phyloP scores from a whole-genome alignment of 2,797 vertebrate species.

The Mormyrops attenuatus region DNA sequence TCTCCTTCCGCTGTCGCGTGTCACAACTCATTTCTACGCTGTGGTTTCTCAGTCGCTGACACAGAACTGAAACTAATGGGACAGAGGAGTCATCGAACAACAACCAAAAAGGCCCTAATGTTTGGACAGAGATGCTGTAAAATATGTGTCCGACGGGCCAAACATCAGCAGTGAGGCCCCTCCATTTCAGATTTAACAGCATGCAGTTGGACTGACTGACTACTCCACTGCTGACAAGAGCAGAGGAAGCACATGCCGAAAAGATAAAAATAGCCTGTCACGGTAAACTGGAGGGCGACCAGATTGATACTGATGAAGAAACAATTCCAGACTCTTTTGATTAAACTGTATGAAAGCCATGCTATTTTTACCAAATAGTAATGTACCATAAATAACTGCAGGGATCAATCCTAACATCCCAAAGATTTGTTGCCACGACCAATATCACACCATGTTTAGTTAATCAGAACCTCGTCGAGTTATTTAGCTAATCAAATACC shows the following conservation, averaged over 20 bases:
- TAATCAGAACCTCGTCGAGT: not conserved
- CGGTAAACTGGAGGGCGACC: conserved; percentile 36
- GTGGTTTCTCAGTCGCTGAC: not conserved
- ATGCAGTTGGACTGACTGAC: conserved; percentile 47
- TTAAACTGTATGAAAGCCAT: not conserved
- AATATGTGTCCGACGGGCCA: conserved; percentile 40
- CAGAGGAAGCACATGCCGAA: conserved; percentile 32
- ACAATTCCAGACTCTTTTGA: not conserved
- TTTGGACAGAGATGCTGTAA: conserved; percentile 35
- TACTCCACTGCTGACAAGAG: conserved; percentile 53
- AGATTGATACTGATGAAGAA: conserved; percentile 16
- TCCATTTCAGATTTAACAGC: conserved; percentile 22
- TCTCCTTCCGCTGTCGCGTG: not conserved
- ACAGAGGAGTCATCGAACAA: not conserved
- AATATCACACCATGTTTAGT: not conserved
- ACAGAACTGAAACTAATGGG: not conserved
- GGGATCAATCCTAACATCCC: not conserved
- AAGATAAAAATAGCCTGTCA: conserved; percentile 52
- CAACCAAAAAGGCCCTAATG: conserved; percentile 37
- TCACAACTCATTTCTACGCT: not conserved
- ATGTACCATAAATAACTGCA: not conserved
- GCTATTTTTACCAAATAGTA: not conserved
- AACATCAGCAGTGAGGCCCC: conserved; percentile 45
- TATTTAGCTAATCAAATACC: not conserved
- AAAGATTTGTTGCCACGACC: not conserved